Evolutionary conservation across 2,797 vertebrate species (phyloP), one percentile per base, ranked within the genome.

Genomic region (Brotula barbata): DNA sequence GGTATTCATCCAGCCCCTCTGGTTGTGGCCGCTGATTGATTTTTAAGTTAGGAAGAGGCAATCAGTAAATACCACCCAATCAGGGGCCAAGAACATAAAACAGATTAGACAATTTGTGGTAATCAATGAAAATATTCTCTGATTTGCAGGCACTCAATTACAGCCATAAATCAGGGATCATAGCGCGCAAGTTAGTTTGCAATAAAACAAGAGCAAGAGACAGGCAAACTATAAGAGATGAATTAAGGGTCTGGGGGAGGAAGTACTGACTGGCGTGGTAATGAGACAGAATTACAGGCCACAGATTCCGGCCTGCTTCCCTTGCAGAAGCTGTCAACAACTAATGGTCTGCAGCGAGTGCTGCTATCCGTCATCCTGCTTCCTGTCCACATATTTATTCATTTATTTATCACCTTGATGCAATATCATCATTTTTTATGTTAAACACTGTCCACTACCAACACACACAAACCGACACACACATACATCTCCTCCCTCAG

Each of bases 1-100:
- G 87, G 89, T 76, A 94, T 94, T 95, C 93, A 93, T 94, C 92
- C 90, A 88, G 90, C 89, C 86, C 89, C 88, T 89, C 90, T 91
- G 91, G 92, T 93, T 94, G 94, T 93, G 91, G 90, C 90, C 92
- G 89, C 94, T 94, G 95, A 99, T 98, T 97, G 96, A 98, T 97
- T 98, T 98, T 96, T 94, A 97, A 96, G 95, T 96, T 95, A 93
- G 93, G 66, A 79, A 66, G 71, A 95, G 92, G 92, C 94, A 97
- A 94, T 96, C 94, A 92, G 95, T 96, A 96, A 96, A 95, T 94
- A 95, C 94, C 93, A 92, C 89, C 94, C 94, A 96, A 98, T 97
- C 95, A 96, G 93, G 89, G 91, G 87, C 94, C 93, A 91, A 94
- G 94, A 95, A 95, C 94, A 92, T 92, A 92, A 89, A 93, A 93